phyloP scores from a whole-genome alignment of 2,888 invertebrate genomes.

The Folsomia candida region DNA sequence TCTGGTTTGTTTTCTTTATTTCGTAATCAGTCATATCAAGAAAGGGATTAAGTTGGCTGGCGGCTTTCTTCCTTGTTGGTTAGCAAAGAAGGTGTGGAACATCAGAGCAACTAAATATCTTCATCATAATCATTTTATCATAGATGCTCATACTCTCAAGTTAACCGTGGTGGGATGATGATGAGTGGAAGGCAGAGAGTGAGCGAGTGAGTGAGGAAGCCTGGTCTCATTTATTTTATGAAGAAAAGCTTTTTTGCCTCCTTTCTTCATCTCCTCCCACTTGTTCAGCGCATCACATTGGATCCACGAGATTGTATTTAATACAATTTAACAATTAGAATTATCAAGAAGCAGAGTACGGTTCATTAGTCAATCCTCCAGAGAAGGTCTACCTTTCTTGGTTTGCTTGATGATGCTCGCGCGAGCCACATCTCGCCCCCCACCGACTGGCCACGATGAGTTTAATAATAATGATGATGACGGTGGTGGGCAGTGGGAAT shows the following conservation, averaged over 20 bases:
- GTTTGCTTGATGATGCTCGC: slow-evolving; percentile 11
- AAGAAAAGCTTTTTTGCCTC: slow-evolving; percentile 16
- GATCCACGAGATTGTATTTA: slow-evolving; percentile 23
- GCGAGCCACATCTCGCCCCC: slow-evolving; percentile 25
- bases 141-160: background rate
- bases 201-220: slow-evolving; percentile 1
- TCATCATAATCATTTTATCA: background rate
- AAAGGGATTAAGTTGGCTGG: slow-evolving; percentile 6
- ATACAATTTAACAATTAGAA: slow-evolving; percentile 46
- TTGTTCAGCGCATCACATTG: slow-evolving; percentile 7
- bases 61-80: background rate
- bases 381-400: background rate
- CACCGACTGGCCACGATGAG: slow-evolving; percentile 19
- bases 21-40: slow-evolving; percentile 21
- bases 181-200: slow-evolving; percentile 12
- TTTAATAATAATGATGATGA: slow-evolving; percentile 18
- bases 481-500: background rate
- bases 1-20: background rate
- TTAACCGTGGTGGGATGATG: background rate
- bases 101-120: background rate
- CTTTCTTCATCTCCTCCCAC: slow-evolving; percentile 8
- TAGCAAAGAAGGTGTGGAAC: background rate
- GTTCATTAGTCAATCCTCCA: slow-evolving; percentile 47
- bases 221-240: slow-evolving; percentile 36
- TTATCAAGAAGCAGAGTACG: slow-evolving; percentile 35